Evolutionary conservation across 2,888 invertebrate genomes (phyloP).

Genomic region (Eupithecia dodoneata): DNA sequence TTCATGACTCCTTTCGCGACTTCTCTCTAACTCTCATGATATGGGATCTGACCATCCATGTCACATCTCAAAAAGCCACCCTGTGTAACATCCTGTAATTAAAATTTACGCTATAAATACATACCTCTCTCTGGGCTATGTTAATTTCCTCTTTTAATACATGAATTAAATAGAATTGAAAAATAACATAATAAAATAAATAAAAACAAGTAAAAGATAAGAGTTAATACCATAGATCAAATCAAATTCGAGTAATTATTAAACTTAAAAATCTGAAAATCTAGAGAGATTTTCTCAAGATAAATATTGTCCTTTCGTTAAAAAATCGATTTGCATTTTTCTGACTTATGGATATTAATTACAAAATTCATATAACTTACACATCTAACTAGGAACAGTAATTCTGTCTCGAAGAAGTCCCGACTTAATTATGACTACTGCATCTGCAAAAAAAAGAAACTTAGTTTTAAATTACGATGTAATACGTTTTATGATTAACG

Average conservation of each 20-base stretch:
- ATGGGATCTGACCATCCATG: neutral
- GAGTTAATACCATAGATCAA: neutral
- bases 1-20: neutral
- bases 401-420: neutral
- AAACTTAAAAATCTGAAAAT: neutral
- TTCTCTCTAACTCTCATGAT: neutral
- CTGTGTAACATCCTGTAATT: neutral
- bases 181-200: neutral
- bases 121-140: neutral
- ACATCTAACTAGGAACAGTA: neutral
- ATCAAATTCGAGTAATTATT: neutral
- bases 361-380: constrained; percentile 1
- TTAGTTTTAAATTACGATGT: no score
- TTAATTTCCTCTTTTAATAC: neutral
- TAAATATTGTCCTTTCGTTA: neutral
- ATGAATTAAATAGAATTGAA: neutral
- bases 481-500: no score
- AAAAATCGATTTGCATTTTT: neutral
- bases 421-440: neutral
- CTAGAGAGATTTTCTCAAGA: no score
- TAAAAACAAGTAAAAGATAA: neutral
- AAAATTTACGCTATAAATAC: neutral
- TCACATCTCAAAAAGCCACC: neutral
- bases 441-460: neutral
- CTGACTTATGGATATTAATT: neutral